Evolutionary conservation across 2,797 vertebrate species (phyloP), one percentile per base, ranked within the genome.

Genomic region (Esox masquinongy): DNA sequence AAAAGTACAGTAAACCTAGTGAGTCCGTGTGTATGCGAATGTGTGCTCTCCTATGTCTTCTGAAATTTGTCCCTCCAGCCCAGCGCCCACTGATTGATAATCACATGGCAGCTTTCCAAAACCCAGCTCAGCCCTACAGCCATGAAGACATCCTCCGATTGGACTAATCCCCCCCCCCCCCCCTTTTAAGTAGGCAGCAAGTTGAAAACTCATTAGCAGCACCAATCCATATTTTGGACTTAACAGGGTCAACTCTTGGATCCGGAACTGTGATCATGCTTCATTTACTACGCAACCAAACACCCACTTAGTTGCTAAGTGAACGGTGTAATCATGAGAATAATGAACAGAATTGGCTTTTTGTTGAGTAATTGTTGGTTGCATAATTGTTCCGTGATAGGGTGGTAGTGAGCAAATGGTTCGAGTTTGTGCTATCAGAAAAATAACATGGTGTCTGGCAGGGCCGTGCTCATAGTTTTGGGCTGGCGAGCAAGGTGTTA

Each of bases 161-260:
- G 43, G 43, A 14, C 9, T 12, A 14, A 14, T 47, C 12, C 11
- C 0, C 43, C 43, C n/a, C 0, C 43, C 43, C n/a, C 12, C 9
- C 12, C 11, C 22, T 61, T 11, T 24, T 59, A n/a, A 61, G 56
- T 4, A 12, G 56, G 56, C 22, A 61, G 56, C n/a, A 22, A 59
- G n/a, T 59, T 59, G 56, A 47, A 47, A 47, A 61, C 56, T 61
- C n/a, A 61, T 61, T 61, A 61, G 56, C 56, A 24, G n/a, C 56
- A 24, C 56, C 56, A 61, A 61, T 61, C 56, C 56, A 61, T 61
- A 61, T 24, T 63, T 61, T 61, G 56, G 22, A 24, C 22, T 59
- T 22, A 47, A 47, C 43, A 47, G 43, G 56, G n/a, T 59, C n/a
- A 61, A 61, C 56, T 26, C n/a, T 61, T 61, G 22, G 22, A 61